Percentiles rank a stretch among this genome's conserved stretches.
Conservation (phyloP, 2,797 vertebrate species). For the Avahi laniger region DNA sequence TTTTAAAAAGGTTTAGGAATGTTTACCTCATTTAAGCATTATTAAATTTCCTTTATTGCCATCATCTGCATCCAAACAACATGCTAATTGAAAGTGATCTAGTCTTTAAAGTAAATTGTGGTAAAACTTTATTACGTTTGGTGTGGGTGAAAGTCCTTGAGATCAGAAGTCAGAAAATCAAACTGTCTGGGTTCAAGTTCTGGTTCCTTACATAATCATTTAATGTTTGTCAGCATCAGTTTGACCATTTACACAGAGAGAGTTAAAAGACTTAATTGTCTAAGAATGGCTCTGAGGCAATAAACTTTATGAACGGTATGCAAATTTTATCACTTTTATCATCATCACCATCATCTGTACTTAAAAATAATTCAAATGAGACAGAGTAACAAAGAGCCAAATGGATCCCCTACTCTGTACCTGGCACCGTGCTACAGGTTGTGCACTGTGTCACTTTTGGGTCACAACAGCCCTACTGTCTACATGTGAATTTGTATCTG, state of each 20-base stretch:
- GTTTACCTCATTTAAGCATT: not conserved
- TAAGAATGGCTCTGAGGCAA: not conserved
- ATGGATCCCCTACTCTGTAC: not conserved
- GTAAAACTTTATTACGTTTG: not conserved
- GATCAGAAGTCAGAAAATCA: not conserved
- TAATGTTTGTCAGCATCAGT: not conserved
- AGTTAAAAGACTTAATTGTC: not conserved
- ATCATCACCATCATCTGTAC: not conserved
- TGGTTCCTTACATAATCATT: not conserved
- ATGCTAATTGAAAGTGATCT: not conserved
- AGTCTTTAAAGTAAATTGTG: constrained; percentile 3
- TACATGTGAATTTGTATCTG: not conserved
- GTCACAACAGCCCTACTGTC: not conserved
- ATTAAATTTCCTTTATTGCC: not conserved
- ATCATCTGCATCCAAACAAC: not conserved
- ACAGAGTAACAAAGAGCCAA: not conserved
- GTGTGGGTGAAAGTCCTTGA: not conserved
- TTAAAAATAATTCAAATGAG: not conserved
- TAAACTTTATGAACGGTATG: not conserved
- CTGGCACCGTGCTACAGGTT: rapidly evolving
- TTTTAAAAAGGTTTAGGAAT: not conserved
- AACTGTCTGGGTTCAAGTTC: not conserved
- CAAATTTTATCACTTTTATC: not conserved
- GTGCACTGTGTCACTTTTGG: not conserved
- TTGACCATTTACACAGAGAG: not conserved